Base-by-base conservation (phyloP, 2,888 invertebrate species). In the Oscheius sp. region DNA sequence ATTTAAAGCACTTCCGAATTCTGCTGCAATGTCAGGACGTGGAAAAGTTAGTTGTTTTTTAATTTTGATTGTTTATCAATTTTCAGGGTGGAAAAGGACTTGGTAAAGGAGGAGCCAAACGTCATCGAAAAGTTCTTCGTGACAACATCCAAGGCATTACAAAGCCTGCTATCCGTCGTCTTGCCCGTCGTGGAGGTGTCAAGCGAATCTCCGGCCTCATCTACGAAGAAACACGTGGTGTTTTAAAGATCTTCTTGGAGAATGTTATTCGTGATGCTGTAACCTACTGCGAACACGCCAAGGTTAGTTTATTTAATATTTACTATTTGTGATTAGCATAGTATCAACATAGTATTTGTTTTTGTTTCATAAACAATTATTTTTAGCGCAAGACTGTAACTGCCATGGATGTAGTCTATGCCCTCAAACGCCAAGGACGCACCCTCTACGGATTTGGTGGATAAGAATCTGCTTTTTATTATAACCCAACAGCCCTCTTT, bases 21-120 rank as follows among this genome's bases (percentile, higher is more conserved):
- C n/a, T n/a, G n/a, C n/a, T n/a, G n/a, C n/a, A n/a, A n/a, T n/a
- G n/a, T n/a, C n/a, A n/a, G n/a, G n/a, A n/a, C n/a, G n/a, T n/a
- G n/a, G n/a, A n/a, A n/a, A n/a, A n/a, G n/a, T n/a, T n/a, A n/a
- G n/a, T n/a, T n/a, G n/a, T n/a, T n/a, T n/a, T n/a, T n/a, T n/a
- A n/a, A n/a, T n/a, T n/a, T n/a, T n/a, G n/a, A n/a, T n/a, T n/a
- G n/a, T n/a, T n/a, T n/a, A n/a, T n/a, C n/a, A n/a, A n/a, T n/a
- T n/a, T n/a, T n/a, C n/a, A 69, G 45, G 69, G 69, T 63, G 69
- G 69, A 48, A 69, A 69, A 64, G 92, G 92, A 72, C 88, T 92
- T 67, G 92, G 92, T 65, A 92, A 92, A 88, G 92, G 92, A 78
- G 92, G 92, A 71, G 93, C 92, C 37, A 93, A 92, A 87, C 92